A percentile compares a stretch with the other conserved stretches of the same genome.
These are phyloP conservation scores for Gambusia affinis DNA, from an alignment of 2,113 vertebrate species.

Conservation along the genomic window DNA sequence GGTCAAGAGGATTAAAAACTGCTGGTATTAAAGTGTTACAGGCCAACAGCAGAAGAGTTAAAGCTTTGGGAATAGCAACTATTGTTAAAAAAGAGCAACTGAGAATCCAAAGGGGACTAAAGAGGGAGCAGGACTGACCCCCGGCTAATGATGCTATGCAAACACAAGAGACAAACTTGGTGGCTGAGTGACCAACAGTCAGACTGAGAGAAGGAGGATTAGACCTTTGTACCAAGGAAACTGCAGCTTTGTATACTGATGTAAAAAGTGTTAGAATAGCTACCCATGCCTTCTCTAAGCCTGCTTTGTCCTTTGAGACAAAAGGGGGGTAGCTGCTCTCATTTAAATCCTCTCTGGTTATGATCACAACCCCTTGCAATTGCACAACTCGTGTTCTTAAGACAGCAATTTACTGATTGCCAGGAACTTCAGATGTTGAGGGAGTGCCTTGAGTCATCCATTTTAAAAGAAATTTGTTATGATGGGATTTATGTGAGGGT, in stretches of 20 bases:
- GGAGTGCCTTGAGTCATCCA: constrained; percentile 23
- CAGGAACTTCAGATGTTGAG: constrained; percentile 57
- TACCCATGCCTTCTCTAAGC: constrained; percentile 58
- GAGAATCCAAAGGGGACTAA: constrained; percentile 60
- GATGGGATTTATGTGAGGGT: constrained; percentile 35
- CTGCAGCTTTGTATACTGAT: constrained; percentile 64
- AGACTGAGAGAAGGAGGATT: constrained; percentile 74
- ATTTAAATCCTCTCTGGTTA: constrained; percentile 62
- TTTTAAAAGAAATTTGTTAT: constrained; percentile 40
- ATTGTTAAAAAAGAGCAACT: constrained; percentile 71
- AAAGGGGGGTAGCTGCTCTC: constrained; percentile 60
- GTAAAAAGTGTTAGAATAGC: constrained; percentile 66
- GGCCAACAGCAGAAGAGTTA: constrained; percentile 67
- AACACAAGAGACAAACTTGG: constrained; percentile 53
- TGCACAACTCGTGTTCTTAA: constrained; percentile 59
- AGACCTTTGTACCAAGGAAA: constrained; percentile 66
- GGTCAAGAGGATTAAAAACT: constrained; percentile 75
- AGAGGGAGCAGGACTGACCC: constrained; percentile 64
- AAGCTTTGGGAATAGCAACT: constrained; percentile 67
- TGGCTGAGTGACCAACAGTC: constrained; percentile 58
- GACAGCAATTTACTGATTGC: constrained; percentile 77
- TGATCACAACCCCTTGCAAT: constrained; percentile 72
- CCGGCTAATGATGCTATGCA: constrained; percentile 75
- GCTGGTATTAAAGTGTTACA: constrained; percentile 71
- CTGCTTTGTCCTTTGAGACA: constrained; percentile 77